Evolutionary conservation across 1,140 invertebrate genomes (phyloP).

Genomic region (Drosophila navojoa): DNA sequence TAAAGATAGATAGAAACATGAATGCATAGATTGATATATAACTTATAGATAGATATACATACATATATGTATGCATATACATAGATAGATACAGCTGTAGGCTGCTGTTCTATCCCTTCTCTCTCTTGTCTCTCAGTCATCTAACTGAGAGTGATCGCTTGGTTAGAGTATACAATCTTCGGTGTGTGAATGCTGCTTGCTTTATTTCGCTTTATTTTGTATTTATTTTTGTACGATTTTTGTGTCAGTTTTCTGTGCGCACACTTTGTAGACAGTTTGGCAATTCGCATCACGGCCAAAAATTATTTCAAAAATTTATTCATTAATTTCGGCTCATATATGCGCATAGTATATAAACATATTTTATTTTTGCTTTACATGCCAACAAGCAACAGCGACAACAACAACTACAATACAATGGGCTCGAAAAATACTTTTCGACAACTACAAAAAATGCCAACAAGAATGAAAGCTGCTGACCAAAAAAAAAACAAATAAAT

Average conservation of each 20-base stretch:
- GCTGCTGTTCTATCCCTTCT: too few relatives aligned
- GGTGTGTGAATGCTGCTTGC: background rate
- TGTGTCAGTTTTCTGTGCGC: constrained; percentile 33
- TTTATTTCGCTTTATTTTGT: background rate
- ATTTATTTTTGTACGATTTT: constrained; percentile 10
- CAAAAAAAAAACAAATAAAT: constrained; percentile 1
- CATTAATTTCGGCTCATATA: constrained; percentile 43
- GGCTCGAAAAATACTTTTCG: constrained; percentile 59
- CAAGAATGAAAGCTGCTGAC: constrained; percentile 66
- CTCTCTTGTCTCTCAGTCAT: too few relatives aligned
- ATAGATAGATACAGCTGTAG: too few relatives aligned
- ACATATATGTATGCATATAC: too few relatives aligned
- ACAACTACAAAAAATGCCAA: constrained; percentile 48
- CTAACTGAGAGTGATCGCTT: too few relatives aligned
- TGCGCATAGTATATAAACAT: constrained; percentile 17
- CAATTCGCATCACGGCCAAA: constrained; percentile 72
- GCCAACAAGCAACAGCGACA: constrained; percentile 42
- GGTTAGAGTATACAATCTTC: too few relatives aligned
- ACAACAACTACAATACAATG: constrained; percentile 23
- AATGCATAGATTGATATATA: too few relatives aligned
- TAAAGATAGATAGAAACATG: too few relatives aligned
- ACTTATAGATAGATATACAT: too few relatives aligned
- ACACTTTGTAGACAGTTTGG: constrained; percentile 69
- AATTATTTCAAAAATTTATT: constrained; percentile 71
- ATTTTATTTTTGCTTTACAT: constrained; percentile 48